Conservation (phyloP, 2,797 vertebrate species). For the Eleutherodactylus coqui region DNA sequence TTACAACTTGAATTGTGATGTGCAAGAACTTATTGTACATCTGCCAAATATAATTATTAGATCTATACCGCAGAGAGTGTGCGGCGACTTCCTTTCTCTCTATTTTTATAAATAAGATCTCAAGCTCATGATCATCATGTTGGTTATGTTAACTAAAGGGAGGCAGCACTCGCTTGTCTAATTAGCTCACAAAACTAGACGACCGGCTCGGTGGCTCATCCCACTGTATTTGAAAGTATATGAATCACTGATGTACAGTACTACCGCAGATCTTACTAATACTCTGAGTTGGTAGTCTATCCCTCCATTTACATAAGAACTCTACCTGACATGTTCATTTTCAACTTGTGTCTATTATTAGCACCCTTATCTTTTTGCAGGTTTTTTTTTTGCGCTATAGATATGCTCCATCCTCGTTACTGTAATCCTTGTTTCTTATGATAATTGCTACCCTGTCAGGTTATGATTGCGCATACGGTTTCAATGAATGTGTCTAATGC, state of each 20-base stretch:
- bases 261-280: no score
- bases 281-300: no score
- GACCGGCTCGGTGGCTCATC: background rate
- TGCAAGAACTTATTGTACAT: constrained; percentile 32
- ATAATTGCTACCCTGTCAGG: background rate
- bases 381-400: background rate
- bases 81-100: background rate
- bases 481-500: background rate
- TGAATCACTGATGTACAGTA: no score
- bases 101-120: background rate
- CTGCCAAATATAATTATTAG: constrained; percentile 47
- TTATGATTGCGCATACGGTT: background rate
- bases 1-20: constrained; percentile 40
- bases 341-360: background rate
- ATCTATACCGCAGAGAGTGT: constrained; percentile 1
- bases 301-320: no score
- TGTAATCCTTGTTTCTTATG: background rate
- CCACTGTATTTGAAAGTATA: no score
- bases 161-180: background rate
- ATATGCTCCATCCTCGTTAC: no score
- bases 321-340: no score
- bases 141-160: background rate
- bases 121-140: background rate
- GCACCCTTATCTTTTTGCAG: no score
- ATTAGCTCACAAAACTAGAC: background rate